phyloP scores from a whole-genome alignment of 2,888 invertebrate species.

The Yponomeuta cagnagella region DNA sequence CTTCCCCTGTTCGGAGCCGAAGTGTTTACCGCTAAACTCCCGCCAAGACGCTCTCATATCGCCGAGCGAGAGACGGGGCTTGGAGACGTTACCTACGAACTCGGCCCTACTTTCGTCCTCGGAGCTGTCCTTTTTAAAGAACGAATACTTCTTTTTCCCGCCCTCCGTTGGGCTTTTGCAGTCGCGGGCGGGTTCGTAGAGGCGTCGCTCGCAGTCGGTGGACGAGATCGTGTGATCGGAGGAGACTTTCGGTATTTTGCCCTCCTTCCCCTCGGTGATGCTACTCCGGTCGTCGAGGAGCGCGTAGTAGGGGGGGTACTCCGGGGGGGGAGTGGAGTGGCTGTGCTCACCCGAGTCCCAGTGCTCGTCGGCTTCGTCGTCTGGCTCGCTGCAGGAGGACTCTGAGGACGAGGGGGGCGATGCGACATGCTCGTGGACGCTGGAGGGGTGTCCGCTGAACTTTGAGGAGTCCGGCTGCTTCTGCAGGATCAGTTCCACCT shows the following conservation, averaged over 20 bases:
- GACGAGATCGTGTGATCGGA: slow-evolving; percentile 26
- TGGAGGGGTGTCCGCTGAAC: slow-evolving; percentile 36
- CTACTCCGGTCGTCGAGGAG: slow-evolving; percentile 10
- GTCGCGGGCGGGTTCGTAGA: neutral
- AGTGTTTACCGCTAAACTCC: slow-evolving; percentile 45
- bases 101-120: slow-evolving; percentile 1
- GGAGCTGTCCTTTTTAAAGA: slow-evolving; percentile 22
- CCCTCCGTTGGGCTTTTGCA: slow-evolving; percentile 17
- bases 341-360: slow-evolving; percentile 86
- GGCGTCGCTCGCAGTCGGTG: slow-evolving; percentile 16
- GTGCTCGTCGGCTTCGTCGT: slow-evolving; percentile 68
- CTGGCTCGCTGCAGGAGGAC: slow-evolving; percentile 51
- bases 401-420: slow-evolving; percentile 38
- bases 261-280: slow-evolving; percentile 16
- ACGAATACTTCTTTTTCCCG: slow-evolving; percentile 16
- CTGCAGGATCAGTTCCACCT: slow-evolving; percentile 80
- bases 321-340: slow-evolving; percentile 17
- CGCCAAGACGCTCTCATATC: slow-evolving; percentile 47
- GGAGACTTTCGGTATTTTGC: slow-evolving; percentile 27
- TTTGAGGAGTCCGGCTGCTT: slow-evolving; percentile 69
- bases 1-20: slow-evolving; percentile 23
- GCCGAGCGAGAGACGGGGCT: slow-evolving; percentile 35
- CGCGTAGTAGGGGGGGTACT: slow-evolving; percentile 18
- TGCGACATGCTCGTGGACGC: slow-evolving; percentile 31
- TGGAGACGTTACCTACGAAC: neutral